Conservation (phyloP, 2,797 vertebrate genomes). For the Dipus sagitta region DNA sequence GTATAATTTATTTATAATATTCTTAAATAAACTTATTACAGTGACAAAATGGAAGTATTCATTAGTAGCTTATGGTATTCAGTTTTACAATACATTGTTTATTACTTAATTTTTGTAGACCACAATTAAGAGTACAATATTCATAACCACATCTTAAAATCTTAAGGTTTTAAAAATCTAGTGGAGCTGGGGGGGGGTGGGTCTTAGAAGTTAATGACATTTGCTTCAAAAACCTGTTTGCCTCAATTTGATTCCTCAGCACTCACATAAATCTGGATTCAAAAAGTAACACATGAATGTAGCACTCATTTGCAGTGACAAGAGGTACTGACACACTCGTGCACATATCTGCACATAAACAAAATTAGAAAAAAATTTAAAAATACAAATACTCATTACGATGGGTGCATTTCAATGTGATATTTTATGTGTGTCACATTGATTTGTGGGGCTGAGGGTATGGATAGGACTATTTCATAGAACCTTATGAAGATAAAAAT, state of each 20-base stretch:
- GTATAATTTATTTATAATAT: background rate
- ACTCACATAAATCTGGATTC: no score
- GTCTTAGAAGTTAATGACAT: no score
- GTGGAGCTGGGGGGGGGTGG: no score
- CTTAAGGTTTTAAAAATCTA: background rate
- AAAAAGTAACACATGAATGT: no score
- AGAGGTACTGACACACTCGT: no score
- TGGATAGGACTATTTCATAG: background rate
- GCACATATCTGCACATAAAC: no score
- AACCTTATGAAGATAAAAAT: background rate
- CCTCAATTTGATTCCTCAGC: no score
- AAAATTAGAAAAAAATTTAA: no score
- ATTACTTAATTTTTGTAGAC: background rate
- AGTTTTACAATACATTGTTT: background rate
- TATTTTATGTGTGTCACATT: background rate
- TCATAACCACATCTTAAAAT: slow-evolving; percentile 7
- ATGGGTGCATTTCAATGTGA: background rate
- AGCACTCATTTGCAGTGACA: no score
- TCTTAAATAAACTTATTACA: background rate
- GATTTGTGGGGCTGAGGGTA: background rate
- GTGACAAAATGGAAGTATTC: background rate
- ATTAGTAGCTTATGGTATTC: background rate
- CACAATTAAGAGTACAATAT: background rate
- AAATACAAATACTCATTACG: no score
- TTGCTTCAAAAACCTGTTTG: no score